These are phyloP conservation scores for Nomada goodeniana DNA, from an alignment of 2,888 invertebrate genomes.

Conservation along the genomic window DNA sequence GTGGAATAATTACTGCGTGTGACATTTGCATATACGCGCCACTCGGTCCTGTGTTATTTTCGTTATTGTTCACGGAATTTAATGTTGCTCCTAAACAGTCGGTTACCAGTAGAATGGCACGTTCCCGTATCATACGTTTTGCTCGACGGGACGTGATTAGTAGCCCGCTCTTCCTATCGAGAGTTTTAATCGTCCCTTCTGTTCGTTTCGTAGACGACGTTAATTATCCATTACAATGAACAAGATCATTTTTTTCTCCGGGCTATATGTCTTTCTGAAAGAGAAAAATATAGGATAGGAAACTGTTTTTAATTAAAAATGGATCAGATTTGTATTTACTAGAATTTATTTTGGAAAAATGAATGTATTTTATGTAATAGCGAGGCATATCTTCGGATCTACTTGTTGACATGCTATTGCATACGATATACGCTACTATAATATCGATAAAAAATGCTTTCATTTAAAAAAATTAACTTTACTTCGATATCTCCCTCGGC, in stretches of 20 bases:
- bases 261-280: neutral
- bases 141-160: constrained; percentile 29
- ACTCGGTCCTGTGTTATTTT: constrained; percentile 34
- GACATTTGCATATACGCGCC: constrained; percentile 37
- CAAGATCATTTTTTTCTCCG: neutral
- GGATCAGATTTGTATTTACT: neutral
- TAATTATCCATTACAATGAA: constrained; percentile 18
- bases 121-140: neutral
- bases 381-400: too few relatives aligned
- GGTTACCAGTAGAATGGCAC: constrained; percentile 29
- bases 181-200: constrained; percentile 11
- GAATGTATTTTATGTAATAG: neutral
- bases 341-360: neutral
- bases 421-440: too few relatives aligned
- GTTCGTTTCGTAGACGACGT: constrained; percentile 1
- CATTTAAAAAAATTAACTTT: too few relatives aligned
- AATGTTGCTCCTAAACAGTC: constrained; percentile 33
- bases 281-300: neutral
- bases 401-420: too few relatives aligned
- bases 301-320: neutral
- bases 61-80: constrained; percentile 37
- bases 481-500: neutral
- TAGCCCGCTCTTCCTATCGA: constrained; percentile 5
- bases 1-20: constrained; percentile 44
- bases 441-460: too few relatives aligned